Conservation (phyloP, 2,113 vertebrate species). For the Chionomys nivalis region DNA sequence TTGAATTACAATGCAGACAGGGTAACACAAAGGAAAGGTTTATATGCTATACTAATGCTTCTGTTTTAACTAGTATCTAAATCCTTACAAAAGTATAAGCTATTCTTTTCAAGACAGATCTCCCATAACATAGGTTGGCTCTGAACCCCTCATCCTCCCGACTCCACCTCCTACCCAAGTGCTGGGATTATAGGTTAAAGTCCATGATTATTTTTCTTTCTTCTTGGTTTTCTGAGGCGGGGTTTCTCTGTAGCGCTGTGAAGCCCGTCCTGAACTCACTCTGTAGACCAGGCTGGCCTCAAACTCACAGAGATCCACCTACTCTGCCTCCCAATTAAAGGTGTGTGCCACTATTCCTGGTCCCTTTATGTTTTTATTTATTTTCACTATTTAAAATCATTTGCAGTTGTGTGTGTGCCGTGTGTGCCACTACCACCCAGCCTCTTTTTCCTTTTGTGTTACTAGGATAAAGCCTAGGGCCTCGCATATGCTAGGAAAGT, state of each 20-base stretch:
- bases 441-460: too few species aligned
- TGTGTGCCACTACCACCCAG: too few species aligned
- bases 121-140: background rate
- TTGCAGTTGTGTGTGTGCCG: background rate
- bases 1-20: background rate
- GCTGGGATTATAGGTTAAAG: background rate
- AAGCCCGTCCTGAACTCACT: too few species aligned
- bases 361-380: background rate
- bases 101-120: background rate
- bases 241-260: too few species aligned
- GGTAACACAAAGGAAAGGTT: background rate
- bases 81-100: too few species aligned
- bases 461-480: background rate
- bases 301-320: too few species aligned
- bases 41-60: conserved; percentile 18
- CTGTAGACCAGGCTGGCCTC: too few species aligned
- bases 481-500: background rate
- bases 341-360: background rate
- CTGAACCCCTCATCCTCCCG: too few species aligned
- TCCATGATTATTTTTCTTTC: background rate
- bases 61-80: conserved; percentile 34
- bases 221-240: too few species aligned
- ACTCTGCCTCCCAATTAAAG: too few species aligned
- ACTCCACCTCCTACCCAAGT: background rate
- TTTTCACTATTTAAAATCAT: background rate